Evolutionary conservation across 2,797 vertebrate species (phyloP).

Genomic region (Euthynnus affinis): DNA sequence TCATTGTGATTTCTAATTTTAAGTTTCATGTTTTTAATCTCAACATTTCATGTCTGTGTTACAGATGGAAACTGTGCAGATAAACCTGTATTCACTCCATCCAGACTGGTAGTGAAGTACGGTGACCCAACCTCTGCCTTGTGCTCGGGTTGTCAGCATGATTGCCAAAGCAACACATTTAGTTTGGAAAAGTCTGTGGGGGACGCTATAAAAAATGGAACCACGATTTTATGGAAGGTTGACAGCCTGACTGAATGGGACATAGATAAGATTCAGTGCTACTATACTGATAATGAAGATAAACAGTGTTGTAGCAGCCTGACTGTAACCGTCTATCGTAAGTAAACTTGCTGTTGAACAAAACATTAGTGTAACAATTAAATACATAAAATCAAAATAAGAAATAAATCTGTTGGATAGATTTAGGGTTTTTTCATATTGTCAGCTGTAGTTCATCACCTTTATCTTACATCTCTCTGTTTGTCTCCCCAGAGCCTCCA

Average conservation of each 20-base stretch:
- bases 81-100: conserved; percentile 34
- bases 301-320: neutral
- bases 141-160: conserved; percentile 35
- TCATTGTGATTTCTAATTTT: no score
- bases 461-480: neutral
- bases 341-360: conserved; percentile 26
- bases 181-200: neutral
- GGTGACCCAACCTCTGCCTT: conserved; percentile 25
- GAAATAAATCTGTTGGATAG: no score
- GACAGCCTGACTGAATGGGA: conserved; percentile 16
- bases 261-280: rapidly evolving
- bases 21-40: neutral
- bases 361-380: neutral
- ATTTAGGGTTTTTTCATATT: neutral
- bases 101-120: conserved; percentile 54
- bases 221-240: conserved; percentile 28
- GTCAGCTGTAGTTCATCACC: neutral
- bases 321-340: conserved; percentile 55
- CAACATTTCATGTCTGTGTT: neutral
- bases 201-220: rapidly evolving
- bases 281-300: rapidly evolving
- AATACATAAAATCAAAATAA: neutral
- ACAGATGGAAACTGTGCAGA: conserved; percentile 19
- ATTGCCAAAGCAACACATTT: rapidly evolving
- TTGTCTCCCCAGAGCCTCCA: conserved; percentile 69